A percentile compares a stretch with the other conserved stretches of the same genome.
These are phyloP conservation scores for Enteromius thamalakanensis DNA, from an alignment of 2,797 vertebrate genomes.

Conservation along the genomic window DNA sequence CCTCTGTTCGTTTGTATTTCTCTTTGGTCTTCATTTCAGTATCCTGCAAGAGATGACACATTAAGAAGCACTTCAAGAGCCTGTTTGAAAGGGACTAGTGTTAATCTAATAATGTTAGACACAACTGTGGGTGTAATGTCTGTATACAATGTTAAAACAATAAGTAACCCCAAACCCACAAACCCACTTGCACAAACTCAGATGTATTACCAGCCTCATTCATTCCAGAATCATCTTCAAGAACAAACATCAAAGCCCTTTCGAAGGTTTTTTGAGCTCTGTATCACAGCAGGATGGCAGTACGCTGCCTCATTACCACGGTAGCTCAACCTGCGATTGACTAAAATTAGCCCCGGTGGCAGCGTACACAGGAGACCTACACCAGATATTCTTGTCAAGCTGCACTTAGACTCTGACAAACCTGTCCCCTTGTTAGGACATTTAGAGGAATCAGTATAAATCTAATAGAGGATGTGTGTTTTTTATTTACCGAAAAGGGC, in stretches of 20 bases:
- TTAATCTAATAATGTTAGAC: constrained; percentile 11
- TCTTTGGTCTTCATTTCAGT: constrained; percentile 88
- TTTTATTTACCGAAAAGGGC: constrained; percentile 84
- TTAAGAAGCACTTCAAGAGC: constrained; percentile 17
- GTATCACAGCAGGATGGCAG: constrained; percentile 37
- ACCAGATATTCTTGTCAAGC: constrained; percentile 21
- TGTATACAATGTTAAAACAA: constrained; percentile 1
- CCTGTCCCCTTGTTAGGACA: constrained; percentile 14
- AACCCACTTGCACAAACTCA: constrained; percentile 7
- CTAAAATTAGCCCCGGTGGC: constrained; percentile 48
- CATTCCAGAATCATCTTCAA: not conserved
- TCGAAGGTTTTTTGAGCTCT: constrained; percentile 6
- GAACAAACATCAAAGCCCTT: constrained; percentile 43
- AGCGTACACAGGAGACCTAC: constrained; percentile 10
- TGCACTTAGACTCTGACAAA: constrained; percentile 23
- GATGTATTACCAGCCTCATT: constrained; percentile 7
- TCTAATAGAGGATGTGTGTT: not conserved
- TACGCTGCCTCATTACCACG: constrained; percentile 42
- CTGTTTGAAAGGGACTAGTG: not conserved
- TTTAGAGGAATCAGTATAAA: not conserved
- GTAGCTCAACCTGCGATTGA: constrained; percentile 35
- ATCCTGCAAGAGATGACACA: constrained; percentile 67
- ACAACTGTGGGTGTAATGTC: not conserved
- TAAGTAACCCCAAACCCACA: constrained; percentile 12
- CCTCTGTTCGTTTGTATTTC: constrained; percentile 86